These are phyloP conservation scores for Hyla sarda DNA, from an alignment of 2,113 vertebrate species.

Conservation along the genomic window DNA sequence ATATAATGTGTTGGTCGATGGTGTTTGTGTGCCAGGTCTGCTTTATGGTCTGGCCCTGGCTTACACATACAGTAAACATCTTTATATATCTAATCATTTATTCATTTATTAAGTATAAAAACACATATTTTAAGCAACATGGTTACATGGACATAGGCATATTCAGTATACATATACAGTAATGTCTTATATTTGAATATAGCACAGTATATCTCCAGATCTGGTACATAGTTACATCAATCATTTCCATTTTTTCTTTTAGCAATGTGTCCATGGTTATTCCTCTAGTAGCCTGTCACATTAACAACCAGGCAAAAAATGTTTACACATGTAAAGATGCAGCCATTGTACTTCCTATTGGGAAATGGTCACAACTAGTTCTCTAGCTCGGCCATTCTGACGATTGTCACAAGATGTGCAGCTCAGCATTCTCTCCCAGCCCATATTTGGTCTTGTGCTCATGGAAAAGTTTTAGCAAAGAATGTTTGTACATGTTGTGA, in stretches of 20 bases:
- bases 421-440: conserved; percentile 60
- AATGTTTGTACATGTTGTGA: conserved; percentile 63
- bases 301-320: neutral
- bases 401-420: conserved; percentile 68
- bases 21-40: no score
- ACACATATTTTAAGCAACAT: no score
- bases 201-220: neutral
- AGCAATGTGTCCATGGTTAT: neutral
- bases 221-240: neutral
- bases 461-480: conserved; percentile 69
- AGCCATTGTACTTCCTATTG: neutral
- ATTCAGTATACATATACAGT: neutral
- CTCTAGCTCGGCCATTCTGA: neutral
- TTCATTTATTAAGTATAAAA: no score
- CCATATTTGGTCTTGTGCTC: conserved; percentile 71
- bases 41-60: no score
- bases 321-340: neutral
- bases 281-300: neutral
- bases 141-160: no score
- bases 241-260: no score
- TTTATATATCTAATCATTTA: no score
- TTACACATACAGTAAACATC: no score
- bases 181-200: neutral
- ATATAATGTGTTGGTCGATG: no score
- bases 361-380: neutral